A percentile compares a stretch with the other conserved stretches of the same genome.
Conservation (phyloP, 2,888 invertebrate genomes). For the Eristalinus aeneus region DNA sequence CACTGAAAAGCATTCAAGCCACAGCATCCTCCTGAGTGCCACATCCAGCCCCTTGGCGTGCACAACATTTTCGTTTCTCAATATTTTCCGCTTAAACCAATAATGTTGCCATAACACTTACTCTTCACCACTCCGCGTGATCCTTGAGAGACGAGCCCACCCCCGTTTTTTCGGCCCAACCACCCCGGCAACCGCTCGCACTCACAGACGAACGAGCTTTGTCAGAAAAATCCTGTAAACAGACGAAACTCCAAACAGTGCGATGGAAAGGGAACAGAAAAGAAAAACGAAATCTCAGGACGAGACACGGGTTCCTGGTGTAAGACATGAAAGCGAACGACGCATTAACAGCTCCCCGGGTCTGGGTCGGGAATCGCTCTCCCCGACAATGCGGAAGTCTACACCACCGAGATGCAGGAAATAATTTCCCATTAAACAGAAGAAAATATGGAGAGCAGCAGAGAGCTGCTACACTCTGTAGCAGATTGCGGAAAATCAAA, state of each 20-base stretch:
- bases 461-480: slow-evolving; percentile 13
- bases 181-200: not conserved
- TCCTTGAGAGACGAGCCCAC: slow-evolving; percentile 23
- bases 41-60: not conserved
- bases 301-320: slow-evolving; percentile 56
- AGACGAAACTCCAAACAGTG: slow-evolving; percentile 1
- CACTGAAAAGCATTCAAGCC: slow-evolving; percentile 55
- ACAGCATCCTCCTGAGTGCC: slow-evolving; percentile 8
- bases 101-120: slow-evolving; percentile 67
- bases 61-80: slow-evolving; percentile 59
- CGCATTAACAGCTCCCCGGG: slow-evolving; percentile 53
- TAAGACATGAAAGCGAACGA: slow-evolving; percentile 66
- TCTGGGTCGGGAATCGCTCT: slow-evolving; percentile 19
- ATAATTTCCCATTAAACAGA: slow-evolving; percentile 63
- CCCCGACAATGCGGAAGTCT: slow-evolving; percentile 61
- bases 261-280: not conserved
- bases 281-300: slow-evolving; percentile 43
- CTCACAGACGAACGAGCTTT: not conserved
- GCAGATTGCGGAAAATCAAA: slow-evolving; percentile 68
- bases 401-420: slow-evolving; percentile 63
- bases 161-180: slow-evolving; percentile 18
- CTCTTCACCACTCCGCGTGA: slow-evolving; percentile 39
- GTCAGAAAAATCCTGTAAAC: slow-evolving; percentile 12
- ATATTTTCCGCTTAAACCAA: slow-evolving; percentile 69
- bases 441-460: slow-evolving; percentile 34